Conservation (phyloP, 2,113 vertebrate species). For the Candoia aspera region DNA sequence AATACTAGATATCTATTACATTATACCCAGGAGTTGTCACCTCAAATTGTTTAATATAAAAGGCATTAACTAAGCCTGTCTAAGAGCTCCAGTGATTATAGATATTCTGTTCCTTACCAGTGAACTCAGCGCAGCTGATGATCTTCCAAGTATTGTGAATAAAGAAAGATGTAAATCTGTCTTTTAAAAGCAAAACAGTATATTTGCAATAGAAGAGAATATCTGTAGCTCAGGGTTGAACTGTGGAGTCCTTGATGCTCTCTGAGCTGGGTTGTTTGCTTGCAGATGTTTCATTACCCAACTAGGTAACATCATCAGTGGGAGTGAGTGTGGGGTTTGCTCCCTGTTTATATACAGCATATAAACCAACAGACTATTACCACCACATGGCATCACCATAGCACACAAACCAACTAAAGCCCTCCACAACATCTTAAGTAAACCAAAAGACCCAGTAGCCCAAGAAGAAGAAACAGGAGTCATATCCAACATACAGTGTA, state of each 20-base stretch:
- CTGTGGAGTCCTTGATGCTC: not conserved
- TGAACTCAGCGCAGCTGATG: constrained; percentile 9
- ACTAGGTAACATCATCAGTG: not conserved
- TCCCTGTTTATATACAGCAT: not conserved
- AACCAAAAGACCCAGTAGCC: not conserved
- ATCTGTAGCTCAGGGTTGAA: not conserved
- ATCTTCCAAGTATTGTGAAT: constrained; percentile 3
- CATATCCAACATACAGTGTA: not conserved
- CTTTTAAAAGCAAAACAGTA: not conserved
- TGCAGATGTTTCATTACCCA: not conserved
- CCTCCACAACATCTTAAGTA: not conserved
- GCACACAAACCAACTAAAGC: not conserved
- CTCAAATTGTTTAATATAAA: constrained; percentile 5
- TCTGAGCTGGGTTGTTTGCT: not conserved
- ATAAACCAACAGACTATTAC: not conserved
- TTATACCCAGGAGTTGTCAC: not conserved
- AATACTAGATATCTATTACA: not conserved
- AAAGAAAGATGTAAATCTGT: constrained; percentile 18
- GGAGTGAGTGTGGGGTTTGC: not conserved
- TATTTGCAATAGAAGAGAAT: not conserved
- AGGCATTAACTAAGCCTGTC: not conserved
- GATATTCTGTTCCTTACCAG: constrained; percentile 12
- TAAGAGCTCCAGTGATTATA: not conserved
- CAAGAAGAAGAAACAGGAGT: not conserved
- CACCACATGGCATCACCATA: not conserved